Base-by-base conservation (phyloP, 2,113 vertebrate species). In the Perca flavescens region DNA sequence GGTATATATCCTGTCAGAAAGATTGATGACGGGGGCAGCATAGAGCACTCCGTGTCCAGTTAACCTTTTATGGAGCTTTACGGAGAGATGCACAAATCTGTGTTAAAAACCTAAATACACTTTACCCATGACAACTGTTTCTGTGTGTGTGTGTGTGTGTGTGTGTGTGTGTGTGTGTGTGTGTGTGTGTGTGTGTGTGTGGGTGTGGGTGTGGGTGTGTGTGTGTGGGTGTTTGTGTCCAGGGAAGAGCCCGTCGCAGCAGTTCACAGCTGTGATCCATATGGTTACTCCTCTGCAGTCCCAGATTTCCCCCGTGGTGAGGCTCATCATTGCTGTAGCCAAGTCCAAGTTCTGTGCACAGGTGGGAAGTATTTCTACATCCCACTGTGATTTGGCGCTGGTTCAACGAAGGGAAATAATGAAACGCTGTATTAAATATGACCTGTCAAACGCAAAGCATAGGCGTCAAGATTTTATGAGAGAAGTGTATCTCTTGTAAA, bases 281-380 rank as follows among this genome's bases (percentile, higher is more conserved):
- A 84, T 82, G 1, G 87, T 95, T 4, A 93, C 93, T 13, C 94
- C 95, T 53, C 94, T 96, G 62, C 94, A 95, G 93, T 77, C 93
- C 63, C 95, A 95, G 82, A 90, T 94, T 72, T 94, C 95, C 66
- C 95, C 96, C 1, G 91, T 95, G 79, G 83, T 96, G 69, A 96
- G 95, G 82, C 94, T 96, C 85, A 94, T 96, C 92, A 92, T 95
- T 43, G 95, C 95, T 4, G 94, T 96, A 58, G 94, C 95, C 91
- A 95, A 95, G 89, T 96, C 96, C 86, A 96, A 94, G 91, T 96
- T 95, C 92, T 96, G 96, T 93, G 93, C 93, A 80, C 95, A 96
- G 95, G 96, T 96, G 78, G 76, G 94, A 63, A n/a, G 31, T 19
- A 36, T 46, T 13, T 73, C 43, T 43, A 1, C n/a, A 9, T 17